These are phyloP conservation scores for Antrozous pallidus DNA, from an alignment of 2,797 vertebrate genomes.

Conservation along the genomic window DNA sequence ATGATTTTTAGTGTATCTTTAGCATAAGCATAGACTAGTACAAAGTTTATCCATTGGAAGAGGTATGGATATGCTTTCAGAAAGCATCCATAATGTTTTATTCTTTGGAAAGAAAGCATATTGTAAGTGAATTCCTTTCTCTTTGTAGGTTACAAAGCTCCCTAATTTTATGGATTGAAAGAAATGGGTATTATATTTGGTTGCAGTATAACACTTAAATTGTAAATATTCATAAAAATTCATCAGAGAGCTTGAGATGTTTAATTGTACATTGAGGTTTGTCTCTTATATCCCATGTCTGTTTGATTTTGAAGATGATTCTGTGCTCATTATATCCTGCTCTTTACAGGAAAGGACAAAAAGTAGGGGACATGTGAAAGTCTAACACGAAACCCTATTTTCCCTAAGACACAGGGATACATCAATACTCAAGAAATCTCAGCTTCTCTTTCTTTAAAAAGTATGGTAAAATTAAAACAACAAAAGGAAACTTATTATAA, in stretches of 20 bases:
- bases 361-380: neutral
- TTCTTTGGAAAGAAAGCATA: constrained; percentile 28
- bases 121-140: neutral
- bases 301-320: neutral
- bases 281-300: neutral
- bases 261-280: neutral
- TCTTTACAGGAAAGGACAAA: neutral
- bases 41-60: neutral
- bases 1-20: neutral
- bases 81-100: neutral
- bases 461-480: neutral
- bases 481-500: neutral
- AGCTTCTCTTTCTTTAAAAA: neutral
- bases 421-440: neutral
- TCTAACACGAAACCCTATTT: neutral
- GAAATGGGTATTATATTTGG: neutral
- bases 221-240: neutral
- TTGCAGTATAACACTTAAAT: neutral
- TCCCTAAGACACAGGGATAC: neutral
- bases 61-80: neutral
- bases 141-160: neutral
- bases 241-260: neutral
- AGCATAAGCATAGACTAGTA: neutral
- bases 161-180: neutral
- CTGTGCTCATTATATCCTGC: neutral